Conservation (phyloP, 1,140 invertebrate genomes). For the Dendroctonus ponderosae region DNA sequence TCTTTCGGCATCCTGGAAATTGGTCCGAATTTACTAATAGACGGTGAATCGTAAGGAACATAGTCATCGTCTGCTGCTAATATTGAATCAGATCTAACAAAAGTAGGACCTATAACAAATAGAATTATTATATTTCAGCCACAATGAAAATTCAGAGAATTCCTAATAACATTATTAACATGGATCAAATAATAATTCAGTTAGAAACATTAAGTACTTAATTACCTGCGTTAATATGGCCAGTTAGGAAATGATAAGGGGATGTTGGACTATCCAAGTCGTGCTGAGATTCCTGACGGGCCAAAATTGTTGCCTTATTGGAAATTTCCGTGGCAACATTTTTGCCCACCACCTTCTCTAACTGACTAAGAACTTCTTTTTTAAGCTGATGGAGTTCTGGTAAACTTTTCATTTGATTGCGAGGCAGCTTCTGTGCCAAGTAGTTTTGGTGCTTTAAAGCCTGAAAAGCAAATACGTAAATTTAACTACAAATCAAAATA, state of each 20-base stretch:
- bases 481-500: too few species aligned
- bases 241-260: constrained; percentile 49
- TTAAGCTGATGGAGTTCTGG: constrained; percentile 64
- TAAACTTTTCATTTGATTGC: constrained; percentile 53
- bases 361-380: constrained; percentile 65
- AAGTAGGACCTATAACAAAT: constrained; percentile 52
- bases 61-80: constrained; percentile 71
- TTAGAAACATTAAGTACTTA: background rate
- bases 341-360: constrained; percentile 64
- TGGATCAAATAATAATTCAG: too few species aligned
- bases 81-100: constrained; percentile 63
- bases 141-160: background rate
- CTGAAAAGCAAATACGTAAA: background rate
- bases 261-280: constrained; percentile 52
- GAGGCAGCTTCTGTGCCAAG: constrained; percentile 25
- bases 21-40: constrained; percentile 75
- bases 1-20: constrained; percentile 70
- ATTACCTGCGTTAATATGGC: constrained; percentile 45
- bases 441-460: constrained; percentile 38
- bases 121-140: constrained; percentile 20
- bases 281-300: constrained; percentile 50
- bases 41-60: constrained; percentile 71
- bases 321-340: constrained; percentile 53
- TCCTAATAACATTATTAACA: background rate
- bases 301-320: constrained; percentile 46